Base-by-base conservation (phyloP, 2,113 vertebrate species). In the Corvus cornix region DNA sequence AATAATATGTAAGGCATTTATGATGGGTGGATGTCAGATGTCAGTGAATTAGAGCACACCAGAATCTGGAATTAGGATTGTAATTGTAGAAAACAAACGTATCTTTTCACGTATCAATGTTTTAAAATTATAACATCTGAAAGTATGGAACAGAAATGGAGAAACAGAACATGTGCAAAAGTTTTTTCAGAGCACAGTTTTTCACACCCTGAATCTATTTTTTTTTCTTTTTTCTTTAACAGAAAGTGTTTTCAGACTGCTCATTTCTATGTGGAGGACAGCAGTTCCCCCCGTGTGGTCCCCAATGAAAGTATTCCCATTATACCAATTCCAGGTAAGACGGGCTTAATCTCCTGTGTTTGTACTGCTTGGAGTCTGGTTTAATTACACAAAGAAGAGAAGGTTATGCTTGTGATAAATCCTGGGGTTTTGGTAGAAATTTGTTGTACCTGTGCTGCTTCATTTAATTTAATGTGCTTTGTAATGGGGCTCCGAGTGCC, bases 191-290 rank as follows among this genome's bases (percentile, higher is more conserved):
- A 60, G 48, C 6, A 4, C 33, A 66, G 59, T 59, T 91, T 96
- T 90, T 95, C 79, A 85, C 80, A 73, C 39, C 26, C 66, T 89
- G 56, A 93, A 70, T 89, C 67, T 60, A 21, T 82, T 43, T 67
- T 44, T 67, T 67, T 76, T 79, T 41, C 89, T 73, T 97, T 78
- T 90, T 93, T 76, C 67, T 87, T 95, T 37, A 80, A 90, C 98
- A 99, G 99, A 98, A 99, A 99, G 97, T 99, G 99, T 98, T 99
- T 99, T 95, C 99, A 99, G 97, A 99, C 99, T 33, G 99, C 99
- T 96, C 99, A 99, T 98, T 99, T 99, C 98, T 99, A 99, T 91
- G 99, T 99, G 96, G 99, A 99, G 96, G 99, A 99, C 96, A 99
- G 99, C 98, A 99, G 97, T 94, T 99, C 99, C 49, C 99, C 99